Evolutionary conservation across 1,140 invertebrate species (phyloP).

Genomic region (Cyrtorhinus lividipennis): DNA sequence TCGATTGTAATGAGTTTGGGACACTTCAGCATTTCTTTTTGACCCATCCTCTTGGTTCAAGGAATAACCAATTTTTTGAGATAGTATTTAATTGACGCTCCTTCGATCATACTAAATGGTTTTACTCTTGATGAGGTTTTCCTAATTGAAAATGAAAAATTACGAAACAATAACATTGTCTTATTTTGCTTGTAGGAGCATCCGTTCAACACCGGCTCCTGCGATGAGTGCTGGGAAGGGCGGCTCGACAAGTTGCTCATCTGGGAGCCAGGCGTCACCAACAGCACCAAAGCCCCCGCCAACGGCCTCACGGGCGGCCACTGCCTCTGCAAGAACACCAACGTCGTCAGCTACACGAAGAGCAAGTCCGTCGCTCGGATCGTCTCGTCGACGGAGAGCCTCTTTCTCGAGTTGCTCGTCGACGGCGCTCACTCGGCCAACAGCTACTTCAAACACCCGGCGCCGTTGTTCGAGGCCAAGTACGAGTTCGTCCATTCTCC

Average conservation of each 20-base stretch:
- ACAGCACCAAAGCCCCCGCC: constrained; percentile 38
- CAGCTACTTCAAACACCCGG: constrained; percentile 71
- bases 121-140: no score
- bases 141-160: no score
- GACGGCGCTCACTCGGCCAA: constrained; percentile 65
- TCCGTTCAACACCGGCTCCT: constrained; percentile 58
- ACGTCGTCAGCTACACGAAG: neutral
- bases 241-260: constrained; percentile 65
- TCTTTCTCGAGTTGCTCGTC: constrained; percentile 62
- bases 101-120: no score
- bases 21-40: no score
- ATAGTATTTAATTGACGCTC: no score
- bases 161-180: no score
- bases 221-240: constrained; percentile 67
- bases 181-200: constrained; percentile 39
- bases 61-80: no score
- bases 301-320: constrained; percentile 37
- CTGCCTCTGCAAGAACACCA: constrained; percentile 42
- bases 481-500: constrained; percentile 80
- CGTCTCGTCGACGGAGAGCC: constrained; percentile 36
- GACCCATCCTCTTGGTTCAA: no score
- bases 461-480: constrained; percentile 63
- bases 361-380: constrained; percentile 19
- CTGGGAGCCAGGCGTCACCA: constrained; percentile 44
- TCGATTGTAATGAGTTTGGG: no score